Percentiles rank a stretch among this genome's conserved stretches.
Conservation (phyloP, 1,140 invertebrate species). For the Tetramorium simillimum region DNA sequence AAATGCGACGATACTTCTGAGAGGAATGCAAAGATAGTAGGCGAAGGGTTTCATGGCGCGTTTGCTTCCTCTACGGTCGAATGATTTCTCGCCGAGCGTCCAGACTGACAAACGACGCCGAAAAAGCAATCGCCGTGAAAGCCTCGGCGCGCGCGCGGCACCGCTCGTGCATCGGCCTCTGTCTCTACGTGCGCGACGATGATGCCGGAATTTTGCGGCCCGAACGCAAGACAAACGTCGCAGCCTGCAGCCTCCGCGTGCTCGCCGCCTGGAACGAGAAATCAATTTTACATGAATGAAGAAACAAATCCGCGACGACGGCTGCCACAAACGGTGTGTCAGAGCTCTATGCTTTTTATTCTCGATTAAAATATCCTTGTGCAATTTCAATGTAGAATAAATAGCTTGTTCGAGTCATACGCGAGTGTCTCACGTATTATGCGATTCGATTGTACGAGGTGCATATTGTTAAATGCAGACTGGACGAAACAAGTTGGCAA, state of each 20-base stretch:
- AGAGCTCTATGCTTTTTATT: not conserved
- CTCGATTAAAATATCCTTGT: constrained; percentile 26
- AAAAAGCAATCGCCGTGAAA: constrained; percentile 79
- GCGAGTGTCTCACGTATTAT: not conserved
- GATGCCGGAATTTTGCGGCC: constrained; percentile 46
- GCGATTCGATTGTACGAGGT: not conserved
- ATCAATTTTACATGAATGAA: constrained; percentile 40
- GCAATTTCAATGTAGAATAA: not conserved
- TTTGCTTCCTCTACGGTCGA: constrained; percentile 43
- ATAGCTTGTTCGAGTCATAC: not conserved
- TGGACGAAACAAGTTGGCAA: not conserved
- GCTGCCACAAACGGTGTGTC: not conserved
- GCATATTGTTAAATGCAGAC: not conserved
- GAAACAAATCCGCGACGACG: not conserved
- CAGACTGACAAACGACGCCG: constrained; percentile 64
- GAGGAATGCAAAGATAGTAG: constrained; percentile 5
- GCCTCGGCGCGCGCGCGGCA: constrained; percentile 52
- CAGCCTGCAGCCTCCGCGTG: not conserved
- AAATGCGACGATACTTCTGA: not conserved
- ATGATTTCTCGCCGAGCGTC: constrained; percentile 72
- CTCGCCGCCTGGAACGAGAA: not conserved
- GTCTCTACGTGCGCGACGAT: constrained; percentile 38
- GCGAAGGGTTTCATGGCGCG: constrained; percentile 8
- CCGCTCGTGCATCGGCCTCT: constrained; percentile 20
- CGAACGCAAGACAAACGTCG: constrained; percentile 52